Evolutionary conservation across 2,113 vertebrate species (phyloP).

Genomic region (Corythornis cristatus): DNA sequence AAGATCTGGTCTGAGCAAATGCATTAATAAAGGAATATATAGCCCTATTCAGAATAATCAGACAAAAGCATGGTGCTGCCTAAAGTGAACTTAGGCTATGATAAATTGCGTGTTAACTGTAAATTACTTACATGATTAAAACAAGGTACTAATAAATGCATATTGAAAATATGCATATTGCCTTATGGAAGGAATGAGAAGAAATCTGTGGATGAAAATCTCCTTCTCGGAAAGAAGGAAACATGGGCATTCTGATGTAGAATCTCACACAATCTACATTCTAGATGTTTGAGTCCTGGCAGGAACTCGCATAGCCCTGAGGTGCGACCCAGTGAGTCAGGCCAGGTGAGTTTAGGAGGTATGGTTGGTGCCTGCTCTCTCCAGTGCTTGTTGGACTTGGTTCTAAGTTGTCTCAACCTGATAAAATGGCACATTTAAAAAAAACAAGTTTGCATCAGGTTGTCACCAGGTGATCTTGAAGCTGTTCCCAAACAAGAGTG

Average conservation of each 20-base stretch:
- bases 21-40: background rate
- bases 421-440: background rate
- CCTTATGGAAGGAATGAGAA: background rate
- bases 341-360: background rate
- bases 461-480: background rate
- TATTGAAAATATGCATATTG: background rate
- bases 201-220: background rate
- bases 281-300: background rate
- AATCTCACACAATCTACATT: background rate
- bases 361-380: background rate
- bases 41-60: background rate
- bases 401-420: background rate
- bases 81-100: background rate
- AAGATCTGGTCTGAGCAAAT: background rate
- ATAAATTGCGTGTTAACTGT: background rate
- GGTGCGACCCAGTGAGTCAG: background rate
- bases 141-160: background rate
- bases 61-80: background rate
- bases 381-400: background rate
- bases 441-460: background rate
- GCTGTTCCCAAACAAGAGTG: background rate
- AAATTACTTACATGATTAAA: background rate
- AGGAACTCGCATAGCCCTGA: background rate
- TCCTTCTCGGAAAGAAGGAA: background rate
- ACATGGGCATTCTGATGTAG: fast-evolving